Percentiles rank a stretch among this genome's conserved stretches.
phyloP scores from a whole-genome alignment of 1,140 invertebrate species.

The Leptinotarsa defecta region DNA sequence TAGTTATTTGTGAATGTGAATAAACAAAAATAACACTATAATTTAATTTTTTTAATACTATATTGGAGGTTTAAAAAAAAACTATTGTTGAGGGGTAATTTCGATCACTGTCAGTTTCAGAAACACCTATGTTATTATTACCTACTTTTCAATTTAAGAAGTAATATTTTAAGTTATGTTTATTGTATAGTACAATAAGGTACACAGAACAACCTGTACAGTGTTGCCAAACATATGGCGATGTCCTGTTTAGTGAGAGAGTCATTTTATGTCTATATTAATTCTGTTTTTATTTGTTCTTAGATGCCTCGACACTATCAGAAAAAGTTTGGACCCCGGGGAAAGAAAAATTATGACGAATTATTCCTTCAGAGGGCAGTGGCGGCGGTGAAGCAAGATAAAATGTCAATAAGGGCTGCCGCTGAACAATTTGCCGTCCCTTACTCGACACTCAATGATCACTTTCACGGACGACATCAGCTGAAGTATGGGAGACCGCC shows the following conservation, averaged over 20 bases:
- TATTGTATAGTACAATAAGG: background rate
- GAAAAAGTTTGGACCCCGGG: conserved; percentile 17
- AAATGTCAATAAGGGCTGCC: conserved; percentile 4
- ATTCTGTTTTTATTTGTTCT: conserved; percentile 9
- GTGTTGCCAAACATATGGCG: background rate
- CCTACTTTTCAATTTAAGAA: conserved; percentile 34
- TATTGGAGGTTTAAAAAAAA: background rate
- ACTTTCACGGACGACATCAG: conserved; percentile 16
- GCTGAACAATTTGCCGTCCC: conserved; percentile 20
- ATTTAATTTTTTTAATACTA: background rate
- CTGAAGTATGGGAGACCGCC: conserved; percentile 22
- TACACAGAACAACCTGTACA: conserved; percentile 10
- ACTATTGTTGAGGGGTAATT: background rate
- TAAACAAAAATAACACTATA: too few relatives aligned
- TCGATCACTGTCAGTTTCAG: conserved; percentile 16
- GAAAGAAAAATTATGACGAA: conserved; percentile 15
- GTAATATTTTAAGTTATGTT: conserved; percentile 12
- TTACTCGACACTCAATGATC: conserved; percentile 22
- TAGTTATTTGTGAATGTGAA: background rate
- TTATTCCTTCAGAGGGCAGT: conserved; percentile 17
- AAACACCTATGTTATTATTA: conserved; percentile 55
- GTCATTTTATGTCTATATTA: conserved; percentile 16
- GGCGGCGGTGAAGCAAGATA: background rate
- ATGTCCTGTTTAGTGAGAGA: background rate
- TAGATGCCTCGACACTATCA: conserved; percentile 14